Conservation (phyloP, 2,888 invertebrate species). For the Rhagophthalmus giganteus region DNA sequence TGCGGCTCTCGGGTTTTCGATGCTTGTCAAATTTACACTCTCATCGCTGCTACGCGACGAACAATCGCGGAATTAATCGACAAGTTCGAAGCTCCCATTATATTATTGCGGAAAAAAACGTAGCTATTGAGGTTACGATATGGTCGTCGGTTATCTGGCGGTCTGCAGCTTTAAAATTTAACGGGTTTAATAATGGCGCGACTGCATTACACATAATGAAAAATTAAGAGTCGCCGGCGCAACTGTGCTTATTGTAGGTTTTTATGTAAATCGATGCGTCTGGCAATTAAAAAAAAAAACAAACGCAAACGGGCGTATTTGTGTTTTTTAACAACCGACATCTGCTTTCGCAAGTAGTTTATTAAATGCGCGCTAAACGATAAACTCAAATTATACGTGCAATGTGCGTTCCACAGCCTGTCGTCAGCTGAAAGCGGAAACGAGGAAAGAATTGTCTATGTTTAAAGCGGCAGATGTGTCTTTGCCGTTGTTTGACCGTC, state of each 20-base stretch:
- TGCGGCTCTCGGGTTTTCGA: too few relatives aligned
- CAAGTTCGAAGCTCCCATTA: too few relatives aligned
- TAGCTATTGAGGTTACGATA: too few relatives aligned
- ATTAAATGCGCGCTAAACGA: conserved; percentile 25
- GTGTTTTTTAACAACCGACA: conserved; percentile 13
- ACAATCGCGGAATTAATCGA: too few relatives aligned
- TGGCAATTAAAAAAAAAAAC: conserved; percentile 13
- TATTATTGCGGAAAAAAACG: background rate
- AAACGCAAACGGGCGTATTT: conserved; percentile 22
- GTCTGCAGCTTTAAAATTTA: too few relatives aligned
- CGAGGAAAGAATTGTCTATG: conserved; percentile 26
- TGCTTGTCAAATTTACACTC: too few relatives aligned
- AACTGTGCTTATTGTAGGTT: too few relatives aligned
- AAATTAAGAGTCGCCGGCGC: too few relatives aligned
- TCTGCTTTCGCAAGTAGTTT: conserved; percentile 25
- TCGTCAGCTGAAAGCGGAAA: conserved; percentile 25
- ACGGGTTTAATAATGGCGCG: too few relatives aligned
- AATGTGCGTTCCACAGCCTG: conserved; percentile 22
- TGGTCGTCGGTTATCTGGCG: too few relatives aligned
- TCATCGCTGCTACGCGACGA: too few relatives aligned
- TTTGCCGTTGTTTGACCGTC: conserved; percentile 29
- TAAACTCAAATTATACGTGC: conserved; percentile 28
- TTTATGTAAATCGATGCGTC: background rate
- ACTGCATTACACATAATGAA: too few relatives aligned
- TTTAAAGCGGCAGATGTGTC: conserved; percentile 27